phyloP scores from a whole-genome alignment of 2,797 vertebrate species.

The Decapterus maruadsi region DNA sequence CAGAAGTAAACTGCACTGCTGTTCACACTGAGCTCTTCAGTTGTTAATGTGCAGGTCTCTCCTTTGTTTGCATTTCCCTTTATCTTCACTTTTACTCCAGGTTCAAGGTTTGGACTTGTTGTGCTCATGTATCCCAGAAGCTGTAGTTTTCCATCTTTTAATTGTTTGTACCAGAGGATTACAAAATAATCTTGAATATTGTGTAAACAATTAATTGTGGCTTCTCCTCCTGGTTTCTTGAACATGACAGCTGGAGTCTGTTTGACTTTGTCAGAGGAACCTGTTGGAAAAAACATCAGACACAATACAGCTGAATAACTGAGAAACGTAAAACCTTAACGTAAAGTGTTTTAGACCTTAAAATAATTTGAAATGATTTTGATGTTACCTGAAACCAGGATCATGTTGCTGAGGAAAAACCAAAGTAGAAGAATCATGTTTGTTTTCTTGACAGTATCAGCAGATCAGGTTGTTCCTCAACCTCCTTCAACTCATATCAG shows the following conservation, averaged over 20 bases:
- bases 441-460: too few species aligned
- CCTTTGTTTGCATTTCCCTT: constrained; percentile 26
- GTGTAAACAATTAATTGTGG: constrained; percentile 56
- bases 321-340: too few species aligned
- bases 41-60: not conserved
- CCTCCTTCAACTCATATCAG: too few species aligned
- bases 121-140: constrained; percentile 58
- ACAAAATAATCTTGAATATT: not conserved
- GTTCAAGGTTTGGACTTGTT: not conserved
- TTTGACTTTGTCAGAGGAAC: not conserved
- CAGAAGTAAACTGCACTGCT: constrained; percentile 15
- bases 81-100: constrained; percentile 15
- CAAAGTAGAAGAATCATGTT: too few species aligned
- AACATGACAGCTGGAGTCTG: not conserved
- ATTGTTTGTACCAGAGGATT: constrained; percentile 76
- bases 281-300: not conserved
- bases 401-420: too few species aligned
- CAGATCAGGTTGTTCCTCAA: too few species aligned
- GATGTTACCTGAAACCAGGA: too few species aligned
- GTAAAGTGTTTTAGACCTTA: too few species aligned
- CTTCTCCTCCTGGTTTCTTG: not conserved
- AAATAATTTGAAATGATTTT: too few species aligned
- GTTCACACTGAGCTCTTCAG: too few species aligned
- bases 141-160: constrained; percentile 27
- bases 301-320: too few species aligned